A percentile compares a stretch with the other conserved stretches of the same genome.
Evolutionary conservation across 2,113 vertebrate genomes (phyloP).

Genomic region (Nannobrachium achirus): DNA sequence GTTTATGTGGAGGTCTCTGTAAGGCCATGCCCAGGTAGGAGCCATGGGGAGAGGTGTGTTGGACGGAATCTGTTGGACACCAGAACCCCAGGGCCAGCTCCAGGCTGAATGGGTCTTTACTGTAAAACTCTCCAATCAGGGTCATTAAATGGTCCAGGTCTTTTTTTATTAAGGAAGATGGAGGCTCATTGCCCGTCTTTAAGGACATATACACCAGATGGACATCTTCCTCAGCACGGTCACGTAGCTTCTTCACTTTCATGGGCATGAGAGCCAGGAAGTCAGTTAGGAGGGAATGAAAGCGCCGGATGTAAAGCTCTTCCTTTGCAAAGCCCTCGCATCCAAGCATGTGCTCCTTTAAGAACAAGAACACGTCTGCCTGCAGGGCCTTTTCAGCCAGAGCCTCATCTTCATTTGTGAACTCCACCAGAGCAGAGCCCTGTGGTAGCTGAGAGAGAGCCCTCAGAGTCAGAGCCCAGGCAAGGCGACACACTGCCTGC

Average conservation of each 20-base stretch:
- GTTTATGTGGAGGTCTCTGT: slow-evolving; percentile 93
- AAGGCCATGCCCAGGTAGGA: slow-evolving; percentile 92
- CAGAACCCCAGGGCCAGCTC: slow-evolving; percentile 94
- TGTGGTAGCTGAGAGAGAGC: slow-evolving; percentile 93
- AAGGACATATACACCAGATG: slow-evolving; percentile 95
- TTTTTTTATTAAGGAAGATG: slow-evolving; percentile 87
- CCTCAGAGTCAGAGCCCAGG: slow-evolving; percentile 91
- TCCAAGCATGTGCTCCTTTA: slow-evolving; percentile 89
- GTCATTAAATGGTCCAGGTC: slow-evolving; percentile 96
- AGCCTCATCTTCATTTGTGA: slow-evolving; percentile 94
- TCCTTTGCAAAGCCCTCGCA: slow-evolving; percentile 91
- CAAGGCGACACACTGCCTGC: slow-evolving; percentile 90
- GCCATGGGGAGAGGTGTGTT: slow-evolving; percentile 90
- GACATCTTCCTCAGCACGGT: slow-evolving; percentile 95
- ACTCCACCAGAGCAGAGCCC: slow-evolving; percentile 91
- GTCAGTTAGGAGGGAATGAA: slow-evolving; percentile 93
- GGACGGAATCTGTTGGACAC: slow-evolving; percentile 93
- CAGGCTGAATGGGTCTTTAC: slow-evolving; percentile 88
- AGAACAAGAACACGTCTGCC: slow-evolving; percentile 92
- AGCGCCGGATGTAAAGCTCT: slow-evolving; percentile 93
- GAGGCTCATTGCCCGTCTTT: slow-evolving; percentile 94
- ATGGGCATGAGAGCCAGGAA: slow-evolving; percentile 98
- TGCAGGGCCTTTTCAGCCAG: slow-evolving; percentile 90
- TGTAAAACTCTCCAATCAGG: slow-evolving; percentile 92
- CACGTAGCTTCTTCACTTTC: slow-evolving; percentile 96